A percentile compares a stretch with the other conserved stretches of the same genome.
These are phyloP conservation scores for Slavum lentiscoides DNA, from an alignment of 2,888 invertebrate genomes.

Conservation along the genomic window DNA sequence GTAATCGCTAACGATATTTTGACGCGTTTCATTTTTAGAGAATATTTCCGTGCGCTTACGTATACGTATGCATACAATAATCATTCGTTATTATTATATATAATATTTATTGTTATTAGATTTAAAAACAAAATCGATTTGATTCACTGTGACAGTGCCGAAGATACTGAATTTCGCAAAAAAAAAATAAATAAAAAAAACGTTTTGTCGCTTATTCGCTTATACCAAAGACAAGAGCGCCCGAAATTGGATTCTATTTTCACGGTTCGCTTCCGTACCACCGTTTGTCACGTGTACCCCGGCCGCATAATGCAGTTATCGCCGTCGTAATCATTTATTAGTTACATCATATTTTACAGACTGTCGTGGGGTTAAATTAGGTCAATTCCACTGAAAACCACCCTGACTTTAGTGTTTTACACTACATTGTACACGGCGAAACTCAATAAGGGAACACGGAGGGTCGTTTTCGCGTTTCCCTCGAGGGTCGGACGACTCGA, in stretches of 20 bases:
- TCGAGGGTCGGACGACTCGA: background rate
- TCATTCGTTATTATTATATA: too few species aligned
- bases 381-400: slow-evolving; percentile 17
- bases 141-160: too few species aligned
- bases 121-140: too few species aligned
- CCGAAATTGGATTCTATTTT: slow-evolving; percentile 21
- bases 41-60: too few species aligned
- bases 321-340: slow-evolving; percentile 14
- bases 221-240: background rate
- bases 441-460: slow-evolving; percentile 17
- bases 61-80: too few species aligned
- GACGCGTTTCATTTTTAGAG: too few species aligned
- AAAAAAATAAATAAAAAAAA: background rate
- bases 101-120: too few species aligned
- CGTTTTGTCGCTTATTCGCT: background rate
- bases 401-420: slow-evolving; percentile 1
- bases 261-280: background rate
- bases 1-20: too few species aligned
- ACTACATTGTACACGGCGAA: background rate
- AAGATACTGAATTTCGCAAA: too few species aligned
- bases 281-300: background rate
- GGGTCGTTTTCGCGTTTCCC: slow-evolving; percentile 3
- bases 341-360: slow-evolving; percentile 12
- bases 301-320: background rate
- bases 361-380: slow-evolving; percentile 37